Evolutionary conservation across 2,888 invertebrate species (phyloP), one percentile per base, ranked within the genome.

Genomic region (Temnothorax unifasciatus): DNA sequence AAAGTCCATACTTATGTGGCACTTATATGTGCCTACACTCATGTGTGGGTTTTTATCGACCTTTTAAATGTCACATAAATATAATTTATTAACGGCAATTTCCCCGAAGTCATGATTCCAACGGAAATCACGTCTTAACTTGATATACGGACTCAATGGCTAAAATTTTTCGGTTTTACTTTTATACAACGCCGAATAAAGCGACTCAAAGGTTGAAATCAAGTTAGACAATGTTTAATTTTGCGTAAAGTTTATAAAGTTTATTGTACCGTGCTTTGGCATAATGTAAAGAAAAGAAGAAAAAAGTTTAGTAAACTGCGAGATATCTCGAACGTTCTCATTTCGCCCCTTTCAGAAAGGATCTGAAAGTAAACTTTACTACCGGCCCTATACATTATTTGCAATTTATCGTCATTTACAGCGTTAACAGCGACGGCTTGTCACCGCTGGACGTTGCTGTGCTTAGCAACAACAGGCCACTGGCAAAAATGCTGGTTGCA

Each of bases 401-500:
- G 8, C 34, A 15, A 44, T 69, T 44, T 29, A 29, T 77, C 38
- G 29, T 66, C 9, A 61, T 75, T 95, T 96, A 9, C 96, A 99
- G 99, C 94, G 96, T 98, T 92, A 99, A 99, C 95, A 96, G 96
- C 84, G 99, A 99, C 95, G 98, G 98, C 34, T 95, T 99, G 88
- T 98, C 98, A 13, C 97, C 98, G 0, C 95, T 99, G 94, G 99
- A 99, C 95, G 97, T 99, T 87, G 99, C 99, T 0, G 98, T 99
- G 75, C 96, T 99, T 93, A 98, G 98, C 93, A 98, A 97, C 95
- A 98, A 99, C 95, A 96, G 97, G 91, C 97, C 97, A 75, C 96
- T 99, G 95, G 98, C 98, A 82, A 98, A 97, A 95, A 97, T 99
- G 97, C 96, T 99, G 87, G 96, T 99, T 93, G 97, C 97, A 89